phyloP scores from a whole-genome alignment of 2,888 invertebrate genomes.

The Himalopsyche kuldschensis region DNA sequence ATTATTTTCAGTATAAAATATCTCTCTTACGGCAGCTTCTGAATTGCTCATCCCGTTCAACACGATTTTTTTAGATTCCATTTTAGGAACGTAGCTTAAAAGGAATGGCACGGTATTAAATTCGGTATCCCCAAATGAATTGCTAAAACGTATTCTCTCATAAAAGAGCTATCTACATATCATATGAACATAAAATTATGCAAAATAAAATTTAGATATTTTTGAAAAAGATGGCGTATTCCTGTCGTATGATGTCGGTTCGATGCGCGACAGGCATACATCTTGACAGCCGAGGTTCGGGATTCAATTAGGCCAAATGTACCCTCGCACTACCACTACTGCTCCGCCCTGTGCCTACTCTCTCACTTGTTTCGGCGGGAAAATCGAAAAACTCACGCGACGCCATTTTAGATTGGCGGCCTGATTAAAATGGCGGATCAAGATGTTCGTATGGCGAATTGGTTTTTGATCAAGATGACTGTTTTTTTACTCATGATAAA shows the following conservation, averaged over 20 bases:
- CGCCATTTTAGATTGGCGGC: not conserved
- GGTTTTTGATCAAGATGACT: not conserved
- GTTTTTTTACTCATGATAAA: not conserved
- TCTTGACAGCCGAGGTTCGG: conserved; percentile 37
- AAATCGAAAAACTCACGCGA: not conserved
- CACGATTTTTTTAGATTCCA: too few species aligned
- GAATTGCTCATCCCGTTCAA: too few species aligned
- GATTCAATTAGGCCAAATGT: conserved; percentile 36
- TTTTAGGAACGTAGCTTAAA: too few species aligned
- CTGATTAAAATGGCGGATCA: not conserved
- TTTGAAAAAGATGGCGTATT: not conserved
- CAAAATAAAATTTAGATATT: too few species aligned
- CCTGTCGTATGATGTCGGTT: conserved; percentile 27
- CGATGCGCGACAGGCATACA: conserved; percentile 36
- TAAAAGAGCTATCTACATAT: not conserved
- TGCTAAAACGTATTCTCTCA: too few species aligned
- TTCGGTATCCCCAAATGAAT: too few species aligned
- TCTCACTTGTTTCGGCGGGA: not conserved
- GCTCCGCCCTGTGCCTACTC: not conserved
- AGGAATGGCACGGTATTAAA: too few species aligned
- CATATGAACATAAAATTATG: too few species aligned
- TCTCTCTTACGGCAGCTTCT: too few species aligned
- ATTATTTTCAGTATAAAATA: too few species aligned
- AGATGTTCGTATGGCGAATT: not conserved
- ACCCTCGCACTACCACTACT: not conserved